Percentiles rank a stretch among this genome's conserved stretches.
Evolutionary conservation across 2,888 invertebrate species (phyloP).

Genomic region (Drosophila setosimentum): DNA sequence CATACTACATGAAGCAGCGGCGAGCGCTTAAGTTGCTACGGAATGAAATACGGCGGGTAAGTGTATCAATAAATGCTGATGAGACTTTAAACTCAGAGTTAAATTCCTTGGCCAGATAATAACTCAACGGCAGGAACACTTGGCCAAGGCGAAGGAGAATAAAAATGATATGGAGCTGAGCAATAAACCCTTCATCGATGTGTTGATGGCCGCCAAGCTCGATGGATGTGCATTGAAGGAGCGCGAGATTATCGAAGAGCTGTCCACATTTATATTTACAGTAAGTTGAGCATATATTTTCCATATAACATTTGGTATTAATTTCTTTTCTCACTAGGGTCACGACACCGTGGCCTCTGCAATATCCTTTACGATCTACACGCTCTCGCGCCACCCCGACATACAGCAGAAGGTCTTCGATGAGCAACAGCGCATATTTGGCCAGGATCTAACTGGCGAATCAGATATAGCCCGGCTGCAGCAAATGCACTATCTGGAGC

Average conservation of each 20-base stretch:
- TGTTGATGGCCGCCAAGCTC: slow-evolving; percentile 71
- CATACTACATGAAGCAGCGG: slow-evolving; percentile 73
- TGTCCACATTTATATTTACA: slow-evolving; percentile 82
- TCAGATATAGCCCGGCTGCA: slow-evolving; percentile 47
- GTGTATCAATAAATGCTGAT: neutral
- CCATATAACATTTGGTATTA: neutral
- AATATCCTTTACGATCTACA: slow-evolving; percentile 86
- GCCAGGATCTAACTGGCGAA: slow-evolving; percentile 70
- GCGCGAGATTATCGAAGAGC: slow-evolving; percentile 77
- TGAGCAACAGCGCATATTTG: slow-evolving; percentile 85
- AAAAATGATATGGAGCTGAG: neutral
- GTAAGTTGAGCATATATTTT: slow-evolving; percentile 45
- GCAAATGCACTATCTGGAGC: slow-evolving; percentile 77
- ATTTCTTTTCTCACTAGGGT: slow-evolving; percentile 83
- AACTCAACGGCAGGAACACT: slow-evolving; percentile 50
- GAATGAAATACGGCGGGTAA: slow-evolving; percentile 61
- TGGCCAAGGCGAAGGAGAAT: slow-evolving; percentile 16
- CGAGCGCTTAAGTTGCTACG: slow-evolving; percentile 82
- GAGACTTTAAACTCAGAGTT: neutral
- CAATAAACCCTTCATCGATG: slow-evolving; percentile 76
- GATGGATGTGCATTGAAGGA: slow-evolving; percentile 72
- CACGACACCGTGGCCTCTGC: slow-evolving; percentile 87
- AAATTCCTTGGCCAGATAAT: slow-evolving; percentile 55
- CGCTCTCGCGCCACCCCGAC: slow-evolving; percentile 86
- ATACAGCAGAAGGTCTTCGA: slow-evolving; percentile 86